Conservation (phyloP, 2,113 vertebrate species). For the Sigmodon hispidus region DNA sequence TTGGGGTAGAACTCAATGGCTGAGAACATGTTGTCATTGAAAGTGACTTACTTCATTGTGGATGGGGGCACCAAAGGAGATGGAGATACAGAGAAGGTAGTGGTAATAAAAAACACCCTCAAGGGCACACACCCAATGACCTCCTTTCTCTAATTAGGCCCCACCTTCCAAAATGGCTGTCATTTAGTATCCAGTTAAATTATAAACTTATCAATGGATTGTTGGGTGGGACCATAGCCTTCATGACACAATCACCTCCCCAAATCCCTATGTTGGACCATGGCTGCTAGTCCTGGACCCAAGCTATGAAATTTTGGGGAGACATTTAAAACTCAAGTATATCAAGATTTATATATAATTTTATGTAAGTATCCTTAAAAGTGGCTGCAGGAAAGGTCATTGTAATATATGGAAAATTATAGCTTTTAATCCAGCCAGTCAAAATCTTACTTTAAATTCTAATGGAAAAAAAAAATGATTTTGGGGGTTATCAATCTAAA, state of each 20-base stretch:
- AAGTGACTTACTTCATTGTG: not conserved
- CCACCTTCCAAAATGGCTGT: not conserved
- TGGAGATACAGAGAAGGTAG: not conserved
- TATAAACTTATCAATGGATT: not conserved
- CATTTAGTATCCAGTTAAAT: not conserved
- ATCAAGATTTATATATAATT: not conserved
- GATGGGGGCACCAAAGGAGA: no score
- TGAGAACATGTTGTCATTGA: not conserved
- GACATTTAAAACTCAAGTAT: not conserved
- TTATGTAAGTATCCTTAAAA: not conserved
- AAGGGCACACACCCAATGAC: no score
- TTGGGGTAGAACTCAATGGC: not conserved
- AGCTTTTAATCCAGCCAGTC: slow-evolving; percentile 1
- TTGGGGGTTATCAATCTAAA: not conserved
- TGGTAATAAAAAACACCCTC: not conserved
- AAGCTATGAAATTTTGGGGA: not conserved
- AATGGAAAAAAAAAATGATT: not conserved
- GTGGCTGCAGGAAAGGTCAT: not conserved
- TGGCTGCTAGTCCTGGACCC: not conserved
- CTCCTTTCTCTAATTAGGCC: not conserved
- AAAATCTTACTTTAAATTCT: slow-evolving; percentile 26
- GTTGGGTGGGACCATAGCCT: not conserved
- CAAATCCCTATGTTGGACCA: not conserved
- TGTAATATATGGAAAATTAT: slow-evolving; percentile 16
- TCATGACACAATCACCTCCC: not conserved